These are phyloP conservation scores for Rhagium mordax DNA, from an alignment of 2,888 invertebrate species.

Conservation along the genomic window DNA sequence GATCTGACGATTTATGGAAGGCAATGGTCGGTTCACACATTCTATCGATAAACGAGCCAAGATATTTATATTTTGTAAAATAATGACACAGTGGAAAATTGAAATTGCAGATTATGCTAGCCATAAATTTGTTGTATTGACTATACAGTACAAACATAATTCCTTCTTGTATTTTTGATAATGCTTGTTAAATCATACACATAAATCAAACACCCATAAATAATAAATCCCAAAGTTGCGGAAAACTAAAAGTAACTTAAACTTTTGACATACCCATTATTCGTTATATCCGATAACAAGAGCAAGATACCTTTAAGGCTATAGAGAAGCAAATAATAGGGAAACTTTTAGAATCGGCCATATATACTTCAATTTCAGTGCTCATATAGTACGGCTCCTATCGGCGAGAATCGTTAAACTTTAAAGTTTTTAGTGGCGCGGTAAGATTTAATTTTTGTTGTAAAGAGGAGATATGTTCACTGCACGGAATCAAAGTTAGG, in stretches of 20 bases:
- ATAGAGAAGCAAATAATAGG: constrained; percentile 52
- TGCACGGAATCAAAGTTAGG: not conserved
- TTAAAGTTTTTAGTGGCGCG: constrained; percentile 38
- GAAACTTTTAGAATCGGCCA: constrained; percentile 50
- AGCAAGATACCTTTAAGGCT: constrained; percentile 53
- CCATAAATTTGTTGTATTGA: too few species aligned
- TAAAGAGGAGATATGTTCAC: constrained; percentile 17
- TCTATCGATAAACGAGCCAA: too few species aligned
- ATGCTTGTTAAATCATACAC: constrained; percentile 22
- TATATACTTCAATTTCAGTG: constrained; percentile 51
- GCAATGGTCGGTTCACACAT: too few species aligned
- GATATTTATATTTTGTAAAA: too few species aligned
- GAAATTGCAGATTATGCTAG: too few species aligned
- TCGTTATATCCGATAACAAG: constrained; percentile 54
- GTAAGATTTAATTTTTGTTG: constrained; percentile 45
- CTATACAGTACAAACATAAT: not conserved
- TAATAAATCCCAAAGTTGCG: constrained; percentile 50
- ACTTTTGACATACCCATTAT: constrained; percentile 54
- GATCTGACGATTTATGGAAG: too few species aligned
- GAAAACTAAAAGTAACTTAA: constrained; percentile 55
- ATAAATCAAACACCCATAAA: constrained; percentile 51
- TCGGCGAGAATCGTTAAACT: constrained; percentile 51
- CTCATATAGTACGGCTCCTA: constrained; percentile 45
- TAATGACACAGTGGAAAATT: too few species aligned
- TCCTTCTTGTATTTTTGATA: constrained; percentile 13